phyloP scores from a whole-genome alignment of 2,797 vertebrate genomes.

The Centropyge bicolor region DNA sequence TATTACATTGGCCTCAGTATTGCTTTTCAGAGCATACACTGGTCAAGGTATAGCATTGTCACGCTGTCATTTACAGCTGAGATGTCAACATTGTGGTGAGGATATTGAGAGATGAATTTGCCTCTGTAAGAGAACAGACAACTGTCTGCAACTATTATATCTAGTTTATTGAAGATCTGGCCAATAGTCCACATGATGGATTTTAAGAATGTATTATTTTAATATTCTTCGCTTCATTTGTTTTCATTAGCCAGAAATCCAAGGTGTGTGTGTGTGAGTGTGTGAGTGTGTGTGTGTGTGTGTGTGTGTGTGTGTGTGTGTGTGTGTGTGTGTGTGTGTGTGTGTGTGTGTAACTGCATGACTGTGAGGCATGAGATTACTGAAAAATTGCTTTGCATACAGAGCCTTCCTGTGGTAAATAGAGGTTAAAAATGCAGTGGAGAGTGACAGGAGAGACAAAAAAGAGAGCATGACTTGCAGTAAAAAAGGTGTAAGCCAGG shows the following conservation, averaged over 20 bases:
- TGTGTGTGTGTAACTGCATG: neutral
- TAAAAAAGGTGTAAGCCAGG: neutral
- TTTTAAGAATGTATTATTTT: neutral
- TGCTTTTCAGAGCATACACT: neutral
- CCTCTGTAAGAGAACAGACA: neutral
- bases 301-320: neutral
- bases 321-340: neutral
- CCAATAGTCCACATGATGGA: neutral
- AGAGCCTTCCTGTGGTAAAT: slow-evolving; percentile 6
- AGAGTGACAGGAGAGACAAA: neutral
- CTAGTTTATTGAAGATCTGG: neutral
- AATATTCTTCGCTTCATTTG: neutral
- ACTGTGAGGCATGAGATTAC: neutral
- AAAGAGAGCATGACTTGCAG: slow-evolving; percentile 9
- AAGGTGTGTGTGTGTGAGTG: neutral
- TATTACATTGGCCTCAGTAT: too few relatives aligned
- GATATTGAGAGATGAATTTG: neutral
- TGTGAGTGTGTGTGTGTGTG: too few relatives aligned
- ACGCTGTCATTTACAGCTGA: neutral
- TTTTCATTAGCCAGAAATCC: neutral
- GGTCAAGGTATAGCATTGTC: too few relatives aligned
- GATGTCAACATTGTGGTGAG: neutral
- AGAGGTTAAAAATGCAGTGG: neutral
- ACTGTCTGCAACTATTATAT: neutral
- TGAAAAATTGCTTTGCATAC: neutral